Evolutionary conservation across 2,113 vertebrate species (phyloP).

Genomic region (Scalopus aquaticus): DNA sequence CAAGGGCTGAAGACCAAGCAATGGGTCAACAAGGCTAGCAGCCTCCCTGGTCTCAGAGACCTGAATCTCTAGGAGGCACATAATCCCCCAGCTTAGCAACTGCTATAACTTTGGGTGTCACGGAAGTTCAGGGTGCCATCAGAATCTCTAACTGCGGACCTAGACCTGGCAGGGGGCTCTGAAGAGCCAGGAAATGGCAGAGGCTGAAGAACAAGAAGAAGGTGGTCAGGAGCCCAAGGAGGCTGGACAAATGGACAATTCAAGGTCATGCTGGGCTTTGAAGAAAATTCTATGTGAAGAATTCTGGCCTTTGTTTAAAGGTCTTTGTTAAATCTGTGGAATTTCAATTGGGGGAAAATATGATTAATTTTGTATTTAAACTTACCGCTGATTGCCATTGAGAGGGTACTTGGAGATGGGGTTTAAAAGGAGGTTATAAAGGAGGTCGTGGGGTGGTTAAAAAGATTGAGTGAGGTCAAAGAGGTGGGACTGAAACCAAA

Average conservation of each 20-base stretch:
- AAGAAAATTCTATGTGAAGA: not conserved
- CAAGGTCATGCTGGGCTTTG: not conserved
- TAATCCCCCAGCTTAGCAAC: too few relatives aligned
- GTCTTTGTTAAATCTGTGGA: not conserved
- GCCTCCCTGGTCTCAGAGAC: not conserved
- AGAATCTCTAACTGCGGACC: not conserved
- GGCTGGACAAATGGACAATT: not conserved
- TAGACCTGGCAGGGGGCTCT: not conserved
- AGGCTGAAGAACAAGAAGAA: not conserved
- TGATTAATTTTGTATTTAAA: not conserved
- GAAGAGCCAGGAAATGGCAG: not conserved
- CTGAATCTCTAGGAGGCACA: not conserved
- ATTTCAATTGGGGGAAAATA: not conserved
- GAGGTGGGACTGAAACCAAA: not conserved
- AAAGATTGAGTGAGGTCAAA: not conserved
- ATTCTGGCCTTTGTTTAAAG: not conserved
- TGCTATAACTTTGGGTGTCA: not conserved
- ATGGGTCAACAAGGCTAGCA: fast-evolving
- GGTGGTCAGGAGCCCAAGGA: not conserved
- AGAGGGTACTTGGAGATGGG: not conserved
- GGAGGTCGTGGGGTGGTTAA: too few relatives aligned
- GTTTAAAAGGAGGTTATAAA: too few relatives aligned
- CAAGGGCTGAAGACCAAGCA: not conserved
- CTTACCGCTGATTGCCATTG: not conserved
- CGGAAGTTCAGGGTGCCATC: not conserved